phyloP scores from a whole-genome alignment of 2,888 invertebrate species.

The Athalia circularis region DNA sequence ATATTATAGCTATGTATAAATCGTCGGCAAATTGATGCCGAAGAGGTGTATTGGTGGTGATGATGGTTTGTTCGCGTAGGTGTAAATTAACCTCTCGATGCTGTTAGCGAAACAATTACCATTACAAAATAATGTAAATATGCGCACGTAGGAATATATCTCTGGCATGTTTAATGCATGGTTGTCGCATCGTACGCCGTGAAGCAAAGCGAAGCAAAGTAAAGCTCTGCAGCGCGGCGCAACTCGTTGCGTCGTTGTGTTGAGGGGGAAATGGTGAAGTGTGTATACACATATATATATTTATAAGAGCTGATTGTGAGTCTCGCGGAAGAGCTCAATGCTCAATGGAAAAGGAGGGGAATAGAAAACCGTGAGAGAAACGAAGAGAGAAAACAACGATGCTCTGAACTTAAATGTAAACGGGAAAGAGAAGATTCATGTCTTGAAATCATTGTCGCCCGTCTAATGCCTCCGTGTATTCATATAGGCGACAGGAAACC shows the following conservation, averaged over 20 bases:
- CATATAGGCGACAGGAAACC: slow-evolving; percentile 43
- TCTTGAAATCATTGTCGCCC: slow-evolving; percentile 42
- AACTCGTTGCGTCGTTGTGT: background rate
- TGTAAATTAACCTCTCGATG: slow-evolving; percentile 42
- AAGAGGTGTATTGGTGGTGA: background rate
- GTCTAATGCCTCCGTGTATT: slow-evolving; percentile 30
- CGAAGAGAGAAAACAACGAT: background rate
- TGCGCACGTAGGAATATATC: slow-evolving; percentile 34
- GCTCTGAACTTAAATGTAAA: background rate
- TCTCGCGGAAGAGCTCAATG: slow-evolving; percentile 42
- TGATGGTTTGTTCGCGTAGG: slow-evolving; percentile 24
- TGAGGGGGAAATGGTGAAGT: background rate
- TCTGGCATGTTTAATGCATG: slow-evolving; percentile 41
- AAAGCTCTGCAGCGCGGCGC: too few relatives aligned
- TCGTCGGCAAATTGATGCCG: background rate
- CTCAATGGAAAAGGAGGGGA: slow-evolving; percentile 8
- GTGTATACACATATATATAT: background rate
- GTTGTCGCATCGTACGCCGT: too few relatives aligned
- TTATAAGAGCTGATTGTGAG: slow-evolving; percentile 21
- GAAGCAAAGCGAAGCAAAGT: too few relatives aligned
- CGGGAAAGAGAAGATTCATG: background rate
- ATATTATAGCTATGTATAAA: background rate
- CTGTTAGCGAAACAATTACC: slow-evolving; percentile 46
- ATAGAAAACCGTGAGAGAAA: background rate
- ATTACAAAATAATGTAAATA: slow-evolving; percentile 48